A percentile compares a stretch with the other conserved stretches of the same genome.
phyloP scores from a whole-genome alignment of 2,888 invertebrate genomes.

The Ectemnius cavifrons region DNA sequence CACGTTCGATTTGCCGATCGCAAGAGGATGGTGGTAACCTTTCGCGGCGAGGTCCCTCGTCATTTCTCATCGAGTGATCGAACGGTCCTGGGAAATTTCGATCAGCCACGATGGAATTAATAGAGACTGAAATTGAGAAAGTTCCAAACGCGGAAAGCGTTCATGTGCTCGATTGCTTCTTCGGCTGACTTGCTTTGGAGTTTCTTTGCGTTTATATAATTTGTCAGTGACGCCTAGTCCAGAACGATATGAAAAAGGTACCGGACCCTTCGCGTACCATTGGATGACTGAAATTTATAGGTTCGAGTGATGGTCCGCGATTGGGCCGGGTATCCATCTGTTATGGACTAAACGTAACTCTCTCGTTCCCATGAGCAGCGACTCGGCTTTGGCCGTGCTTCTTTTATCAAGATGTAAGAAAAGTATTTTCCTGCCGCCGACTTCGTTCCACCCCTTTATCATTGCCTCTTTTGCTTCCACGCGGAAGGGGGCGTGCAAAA shows the following conservation, averaged over 20 bases:
- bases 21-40: not conserved
- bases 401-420: constrained; percentile 33
- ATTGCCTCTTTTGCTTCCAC: constrained; percentile 22
- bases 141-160: not conserved
- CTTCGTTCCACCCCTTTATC: constrained; percentile 33
- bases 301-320: constrained; percentile 45
- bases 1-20: constrained; percentile 31
- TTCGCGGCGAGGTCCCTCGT: no score
- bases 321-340: constrained; percentile 53
- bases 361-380: constrained; percentile 25
- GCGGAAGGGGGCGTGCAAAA: constrained; percentile 25
- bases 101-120: constrained; percentile 37
- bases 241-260: constrained; percentile 30
- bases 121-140: constrained; percentile 41
- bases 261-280: constrained; percentile 6
- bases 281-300: constrained; percentile 53
- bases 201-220: constrained; percentile 37
- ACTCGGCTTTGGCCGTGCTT: constrained; percentile 44
- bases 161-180: constrained; percentile 27
- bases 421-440: constrained; percentile 40
- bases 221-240: constrained; percentile 28
- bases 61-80: not conserved
- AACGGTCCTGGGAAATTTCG: constrained; percentile 26
- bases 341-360: constrained; percentile 56
- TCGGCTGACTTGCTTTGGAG: constrained; percentile 26